phyloP scores from a whole-genome alignment of 2,113 vertebrate species.

The Emydocephalus ijimae region DNA sequence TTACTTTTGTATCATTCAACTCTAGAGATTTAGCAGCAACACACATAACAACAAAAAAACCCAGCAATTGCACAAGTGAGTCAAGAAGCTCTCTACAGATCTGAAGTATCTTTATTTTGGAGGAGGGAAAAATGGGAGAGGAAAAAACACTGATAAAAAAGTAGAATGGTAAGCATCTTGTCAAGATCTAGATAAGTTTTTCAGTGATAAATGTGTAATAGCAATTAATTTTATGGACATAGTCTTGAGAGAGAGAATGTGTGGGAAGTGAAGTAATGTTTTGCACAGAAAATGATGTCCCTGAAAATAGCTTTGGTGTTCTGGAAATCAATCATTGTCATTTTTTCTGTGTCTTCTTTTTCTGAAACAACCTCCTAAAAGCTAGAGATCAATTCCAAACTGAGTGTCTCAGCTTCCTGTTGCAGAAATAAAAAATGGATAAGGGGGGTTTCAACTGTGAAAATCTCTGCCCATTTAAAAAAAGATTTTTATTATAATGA shows the following conservation, averaged over 20 bases:
- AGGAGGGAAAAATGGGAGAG: background rate
- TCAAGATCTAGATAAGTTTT: background rate
- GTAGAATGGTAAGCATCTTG: background rate
- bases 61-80: background rate
- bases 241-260: background rate
- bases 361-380: conserved; percentile 6
- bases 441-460: conserved; percentile 31
- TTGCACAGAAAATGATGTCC: background rate
- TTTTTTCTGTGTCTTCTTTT: background rate
- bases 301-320: background rate
- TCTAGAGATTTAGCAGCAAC: background rate
- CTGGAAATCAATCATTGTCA: background rate
- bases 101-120: background rate
- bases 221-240: background rate
- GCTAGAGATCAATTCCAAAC: conserved; percentile 1
- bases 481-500: background rate
- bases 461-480: conserved; percentile 8
- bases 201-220: background rate
- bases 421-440: background rate
- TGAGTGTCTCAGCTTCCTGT: conserved; percentile 33
- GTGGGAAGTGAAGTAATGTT: background rate
- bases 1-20: background rate
- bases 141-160: background rate
- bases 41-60: background rate
- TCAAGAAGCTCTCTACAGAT: background rate